Evolutionary conservation across 2,797 vertebrate species (phyloP).

Genomic region (Lepus oiostolus): DNA sequence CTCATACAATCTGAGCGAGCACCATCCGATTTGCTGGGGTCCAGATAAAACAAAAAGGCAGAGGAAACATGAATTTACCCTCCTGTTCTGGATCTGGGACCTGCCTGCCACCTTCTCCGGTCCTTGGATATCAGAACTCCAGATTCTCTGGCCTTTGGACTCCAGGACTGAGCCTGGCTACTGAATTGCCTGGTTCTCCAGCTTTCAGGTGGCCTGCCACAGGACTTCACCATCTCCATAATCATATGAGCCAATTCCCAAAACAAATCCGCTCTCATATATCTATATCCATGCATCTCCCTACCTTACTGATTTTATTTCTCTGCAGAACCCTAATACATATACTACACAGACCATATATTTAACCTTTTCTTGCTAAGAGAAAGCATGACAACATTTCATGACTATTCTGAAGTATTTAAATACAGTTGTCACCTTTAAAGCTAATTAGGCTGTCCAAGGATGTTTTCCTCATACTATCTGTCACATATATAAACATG

Average conservation of each 20-base stretch:
- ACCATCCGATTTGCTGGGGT: not conserved
- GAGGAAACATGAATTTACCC: not conserved
- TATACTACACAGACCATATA: not conserved
- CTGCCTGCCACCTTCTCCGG: not conserved
- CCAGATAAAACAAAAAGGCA: not conserved
- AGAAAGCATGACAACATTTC: slow-evolving; percentile 3
- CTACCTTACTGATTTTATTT: not conserved
- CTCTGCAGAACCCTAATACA: not conserved
- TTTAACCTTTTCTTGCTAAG: slow-evolving; percentile 23
- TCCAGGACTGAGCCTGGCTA: not conserved
- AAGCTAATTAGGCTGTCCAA: not conserved
- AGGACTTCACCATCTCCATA: not conserved
- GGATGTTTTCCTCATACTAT: not conserved
- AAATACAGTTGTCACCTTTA: not conserved
- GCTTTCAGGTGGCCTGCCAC: not conserved
- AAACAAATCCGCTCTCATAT: not conserved
- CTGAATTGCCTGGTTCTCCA: not conserved
- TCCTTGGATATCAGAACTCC: not conserved
- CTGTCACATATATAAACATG: not conserved
- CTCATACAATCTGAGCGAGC: not conserved
- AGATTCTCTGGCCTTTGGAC: not conserved
- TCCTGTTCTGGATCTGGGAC: not conserved
- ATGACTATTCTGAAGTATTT: slow-evolving; percentile 17
- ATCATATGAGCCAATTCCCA: not conserved
- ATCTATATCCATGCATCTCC: not conserved